These are phyloP conservation scores for Phasianus colchicus DNA, from an alignment of 2,113 vertebrate species.

Conservation along the genomic window DNA sequence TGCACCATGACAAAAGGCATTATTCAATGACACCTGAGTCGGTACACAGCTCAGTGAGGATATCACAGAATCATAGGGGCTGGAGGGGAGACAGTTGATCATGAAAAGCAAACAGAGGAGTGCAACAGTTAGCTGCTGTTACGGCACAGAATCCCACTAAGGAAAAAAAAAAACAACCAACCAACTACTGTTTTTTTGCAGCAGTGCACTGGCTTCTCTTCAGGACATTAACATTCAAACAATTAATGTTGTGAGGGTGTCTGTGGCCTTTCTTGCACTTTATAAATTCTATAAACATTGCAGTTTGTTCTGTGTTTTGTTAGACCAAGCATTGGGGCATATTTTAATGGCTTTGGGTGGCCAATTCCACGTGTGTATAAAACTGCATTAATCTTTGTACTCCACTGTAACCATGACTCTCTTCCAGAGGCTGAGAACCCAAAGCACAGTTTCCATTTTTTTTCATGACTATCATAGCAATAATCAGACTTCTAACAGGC, in stretches of 20 bases:
- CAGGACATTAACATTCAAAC: background rate
- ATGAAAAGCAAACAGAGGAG: background rate
- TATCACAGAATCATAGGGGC: background rate
- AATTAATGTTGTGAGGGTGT: background rate
- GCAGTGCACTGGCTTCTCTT: background rate
- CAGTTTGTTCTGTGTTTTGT: background rate
- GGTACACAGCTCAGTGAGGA: background rate
- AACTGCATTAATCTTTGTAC: background rate
- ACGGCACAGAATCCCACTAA: background rate
- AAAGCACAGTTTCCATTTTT: background rate
- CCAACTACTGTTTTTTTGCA: background rate
- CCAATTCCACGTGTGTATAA: background rate
- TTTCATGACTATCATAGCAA: background rate
- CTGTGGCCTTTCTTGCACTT: background rate
- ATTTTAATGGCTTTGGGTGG: background rate
- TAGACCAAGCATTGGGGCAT: background rate
- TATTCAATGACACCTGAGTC: background rate
- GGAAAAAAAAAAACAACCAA: background rate
- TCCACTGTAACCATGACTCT: fast-evolving
- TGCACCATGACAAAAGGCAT: background rate
- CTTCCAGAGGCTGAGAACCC: background rate
- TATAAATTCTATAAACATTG: background rate
- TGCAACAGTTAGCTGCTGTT: background rate
- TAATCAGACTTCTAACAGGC: fast-evolving
- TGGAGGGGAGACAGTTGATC: background rate